Base-by-base conservation (phyloP, 2,888 invertebrate species). In the Acanthosepion pharaonis region DNA sequence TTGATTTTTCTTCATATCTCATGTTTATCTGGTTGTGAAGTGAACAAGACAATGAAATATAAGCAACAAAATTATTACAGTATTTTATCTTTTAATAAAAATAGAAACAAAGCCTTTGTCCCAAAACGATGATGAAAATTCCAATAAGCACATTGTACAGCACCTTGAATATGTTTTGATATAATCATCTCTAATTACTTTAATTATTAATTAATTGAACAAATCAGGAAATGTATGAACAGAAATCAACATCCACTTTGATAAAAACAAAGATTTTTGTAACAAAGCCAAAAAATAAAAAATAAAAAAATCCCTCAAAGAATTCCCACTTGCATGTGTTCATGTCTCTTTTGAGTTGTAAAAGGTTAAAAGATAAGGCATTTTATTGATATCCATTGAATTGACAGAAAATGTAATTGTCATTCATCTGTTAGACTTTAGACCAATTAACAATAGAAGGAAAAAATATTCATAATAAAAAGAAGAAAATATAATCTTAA, bases 351-450 rank as follows among this genome's bases (percentile, higher is more conserved):
- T n/a, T 78, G 78, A 78, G n/a, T 78, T 78, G 78, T n/a, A 78
- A 78, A 78, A 78, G 78, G 78, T 78, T 33, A 78, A 18, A 78
- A 78, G 78, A 78, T 78, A 78, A 78, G 78, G 78, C 78, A 78
- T 11, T n/a, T 78, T 78, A 78, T 78, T n/a, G n/a, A 78, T 78
- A 59, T 59, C 23, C n/a, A 78, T 9, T 78, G n/a, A n/a, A 78
- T 78, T 78, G n/a, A 78, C 15, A 78, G 78, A 78, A 78, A 78
- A 78, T 78, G 78, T 15, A 78, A 78, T 78, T 78, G 78, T 78
- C 78, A 78, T 78, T 78, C 59, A 59, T n/a, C 78, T n/a, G n/a
- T 78, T 78, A 78, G 78, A 78, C 78, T 78, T 78, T 78, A n/a
- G 78, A 33, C n/a, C 64, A 78, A 78, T 78, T 78, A 78, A 78